Base-by-base conservation (phyloP, 2,888 invertebrate genomes). In the Eristalis intricaria region DNA sequence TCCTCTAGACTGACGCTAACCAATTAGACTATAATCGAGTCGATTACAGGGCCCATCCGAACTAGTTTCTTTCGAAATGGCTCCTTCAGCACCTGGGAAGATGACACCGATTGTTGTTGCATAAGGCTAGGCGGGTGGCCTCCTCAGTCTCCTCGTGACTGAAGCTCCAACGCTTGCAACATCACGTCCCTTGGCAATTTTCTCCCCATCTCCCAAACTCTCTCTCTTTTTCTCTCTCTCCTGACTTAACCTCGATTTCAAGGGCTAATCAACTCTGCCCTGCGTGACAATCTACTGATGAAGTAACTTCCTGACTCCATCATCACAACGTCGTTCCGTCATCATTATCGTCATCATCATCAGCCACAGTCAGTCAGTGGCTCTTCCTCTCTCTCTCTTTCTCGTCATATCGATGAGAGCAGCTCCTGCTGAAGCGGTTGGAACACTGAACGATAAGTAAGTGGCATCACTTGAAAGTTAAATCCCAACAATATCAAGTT, bases 401-500 rank as follows among this genome's bases (percentile, higher is more conserved):
- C 19, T 35, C 60, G 61, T 22, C 22, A 79, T 68, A 63, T 79
- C 32, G 43, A 7, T 38, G 40, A 56, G 63, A 40, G 70, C 64
- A 23, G n/a, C 26, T 40, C 35, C 35, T 56, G 69, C 26, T 58
- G 38, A 22, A 70, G 65, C 35, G 60, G 26, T 26, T 1, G 66
- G 26, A 22, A 70, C 43, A 40, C 38, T 23, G 64, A 73, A 78
- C 58, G 32, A 58, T 23, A 70, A 85, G 76, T 74, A 75, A 86
- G 85, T 78, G 65, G 50, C 79, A 71, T 76, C 87, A 83, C 87
- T 87, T 83, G 79, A 87, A 83, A 87, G 79, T 87, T 76, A 87
- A 87, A 87, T 87, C 76, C 71, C 79, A 87, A 79, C 87, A 76
- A 87, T 82, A 87, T 79, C 79, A 79, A 79, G 79, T 87, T 83